These are phyloP conservation scores for Anoncus sp. DNA, from an alignment of 2,888 invertebrate species.

Conservation along the genomic window DNA sequence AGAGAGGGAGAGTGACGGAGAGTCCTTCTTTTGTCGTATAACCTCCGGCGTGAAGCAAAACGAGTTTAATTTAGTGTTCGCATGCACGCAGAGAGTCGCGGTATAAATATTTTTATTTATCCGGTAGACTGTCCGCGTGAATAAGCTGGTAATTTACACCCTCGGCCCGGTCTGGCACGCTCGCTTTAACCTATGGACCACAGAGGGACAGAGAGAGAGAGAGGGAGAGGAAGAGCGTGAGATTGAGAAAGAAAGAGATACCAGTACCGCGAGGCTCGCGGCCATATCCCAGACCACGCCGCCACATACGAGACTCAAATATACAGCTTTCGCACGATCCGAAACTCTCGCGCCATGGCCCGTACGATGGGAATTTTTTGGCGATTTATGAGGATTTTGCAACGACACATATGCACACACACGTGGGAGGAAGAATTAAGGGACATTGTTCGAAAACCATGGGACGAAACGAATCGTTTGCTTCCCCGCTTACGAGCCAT, in stretches of 20 bases:
- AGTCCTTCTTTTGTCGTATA: constrained; percentile 29
- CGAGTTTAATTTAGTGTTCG: constrained; percentile 78
- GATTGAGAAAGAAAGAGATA: constrained; percentile 14
- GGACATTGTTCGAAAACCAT: constrained; percentile 72
- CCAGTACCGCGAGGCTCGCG: constrained; percentile 21
- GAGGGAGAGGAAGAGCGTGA: constrained; percentile 13
- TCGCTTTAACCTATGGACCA: constrained; percentile 31
- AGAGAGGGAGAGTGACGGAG: constrained; percentile 21
- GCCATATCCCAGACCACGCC: constrained; percentile 6
- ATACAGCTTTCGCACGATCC: constrained; percentile 20
- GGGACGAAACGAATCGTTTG: constrained; percentile 52
- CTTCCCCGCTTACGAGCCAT: constrained; percentile 56
- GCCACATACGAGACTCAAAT: neutral
- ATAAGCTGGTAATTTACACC: constrained; percentile 80
- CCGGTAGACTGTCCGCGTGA: constrained; percentile 72
- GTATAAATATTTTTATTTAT: constrained; percentile 81
- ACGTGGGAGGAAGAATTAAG: constrained; percentile 75
- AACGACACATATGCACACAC: too few species aligned
- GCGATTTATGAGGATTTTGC: constrained; percentile 78
- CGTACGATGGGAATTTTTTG: constrained; percentile 75
- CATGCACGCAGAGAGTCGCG: constrained; percentile 76
- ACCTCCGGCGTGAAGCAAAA: constrained; percentile 58
- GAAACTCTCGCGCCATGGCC: constrained; percentile 14
- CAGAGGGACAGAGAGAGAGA: constrained; percentile 10
- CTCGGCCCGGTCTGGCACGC: constrained; percentile 60